These are phyloP conservation scores for Phaethornis superciliosus DNA, from an alignment of 2,113 vertebrate species.

Conservation along the genomic window DNA sequence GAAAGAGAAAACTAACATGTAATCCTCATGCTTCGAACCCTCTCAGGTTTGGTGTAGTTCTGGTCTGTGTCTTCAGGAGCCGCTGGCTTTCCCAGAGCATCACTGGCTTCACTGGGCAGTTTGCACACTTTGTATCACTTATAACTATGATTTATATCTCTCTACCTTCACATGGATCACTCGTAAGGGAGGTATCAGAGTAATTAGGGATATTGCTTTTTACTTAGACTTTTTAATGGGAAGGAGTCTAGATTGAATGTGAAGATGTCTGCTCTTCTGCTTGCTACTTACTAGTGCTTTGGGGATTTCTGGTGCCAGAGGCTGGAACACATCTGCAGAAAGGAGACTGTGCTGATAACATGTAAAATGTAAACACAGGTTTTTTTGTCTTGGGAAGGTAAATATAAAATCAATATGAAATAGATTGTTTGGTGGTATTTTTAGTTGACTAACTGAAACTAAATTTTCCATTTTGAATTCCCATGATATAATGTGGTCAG, in stretches of 20 bases:
- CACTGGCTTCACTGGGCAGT: neutral
- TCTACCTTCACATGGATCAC: neutral
- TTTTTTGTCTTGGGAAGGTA: neutral
- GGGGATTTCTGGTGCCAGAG: neutral
- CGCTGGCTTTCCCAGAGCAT: neutral
- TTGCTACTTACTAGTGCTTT: neutral
- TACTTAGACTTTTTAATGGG: neutral
- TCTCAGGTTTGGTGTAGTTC: neutral
- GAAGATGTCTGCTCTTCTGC: neutral
- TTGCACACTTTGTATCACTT: neutral
- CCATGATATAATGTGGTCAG: neutral
- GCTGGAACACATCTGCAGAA: neutral
- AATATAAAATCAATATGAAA: neutral
- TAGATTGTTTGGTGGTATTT: neutral
- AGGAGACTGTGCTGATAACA: neutral
- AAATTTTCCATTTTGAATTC: neutral
- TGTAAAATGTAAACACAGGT: neutral
- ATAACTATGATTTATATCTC: neutral
- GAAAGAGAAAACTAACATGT: neutral
- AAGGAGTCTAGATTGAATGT: neutral
- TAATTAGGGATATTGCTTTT: neutral
- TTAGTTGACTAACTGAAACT: neutral
- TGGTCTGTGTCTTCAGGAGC: neutral
- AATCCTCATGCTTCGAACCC: neutral
- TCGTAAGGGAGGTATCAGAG: neutral